Conservation (phyloP, 2,797 vertebrate genomes). For the Danio jaintianensis region DNA sequence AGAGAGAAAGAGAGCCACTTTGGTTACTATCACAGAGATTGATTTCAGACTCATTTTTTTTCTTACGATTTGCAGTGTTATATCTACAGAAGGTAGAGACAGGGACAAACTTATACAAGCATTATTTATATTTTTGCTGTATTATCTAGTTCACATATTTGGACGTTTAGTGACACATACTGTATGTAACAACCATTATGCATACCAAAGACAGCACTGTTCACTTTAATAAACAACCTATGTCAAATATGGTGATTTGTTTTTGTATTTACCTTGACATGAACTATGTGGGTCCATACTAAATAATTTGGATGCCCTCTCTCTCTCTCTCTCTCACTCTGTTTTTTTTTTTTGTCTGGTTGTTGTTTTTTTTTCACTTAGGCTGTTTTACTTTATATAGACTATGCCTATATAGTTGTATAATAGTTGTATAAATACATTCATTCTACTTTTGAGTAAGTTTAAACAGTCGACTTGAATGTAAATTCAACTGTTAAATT, state of each 20-base stretch:
- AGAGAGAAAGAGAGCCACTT: conserved; percentile 1
- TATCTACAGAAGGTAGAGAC: neutral
- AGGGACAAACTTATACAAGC: neutral
- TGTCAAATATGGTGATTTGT: neutral
- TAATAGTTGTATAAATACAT: no score
- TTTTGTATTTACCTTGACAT: neutral
- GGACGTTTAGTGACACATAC: neutral
- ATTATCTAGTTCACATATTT: neutral
- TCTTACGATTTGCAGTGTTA: neutral
- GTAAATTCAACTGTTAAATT: no score
- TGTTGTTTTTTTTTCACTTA: no score
- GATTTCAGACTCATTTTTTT: neutral
- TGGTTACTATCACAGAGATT: conserved; percentile 29
- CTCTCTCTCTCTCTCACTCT: no score
- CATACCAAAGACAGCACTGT: neutral
- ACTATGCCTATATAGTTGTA: no score
- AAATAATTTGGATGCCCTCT: no score
- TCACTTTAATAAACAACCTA: no score
- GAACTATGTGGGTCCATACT: neutral
- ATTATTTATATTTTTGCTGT: neutral
- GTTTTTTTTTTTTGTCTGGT: no score
- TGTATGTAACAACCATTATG: neutral
- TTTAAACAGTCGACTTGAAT: no score
- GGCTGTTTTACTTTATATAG: no score
- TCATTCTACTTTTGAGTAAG: no score